Conservation (phyloP, 2,888 invertebrate species). For the Athetis lepigone region DNA sequence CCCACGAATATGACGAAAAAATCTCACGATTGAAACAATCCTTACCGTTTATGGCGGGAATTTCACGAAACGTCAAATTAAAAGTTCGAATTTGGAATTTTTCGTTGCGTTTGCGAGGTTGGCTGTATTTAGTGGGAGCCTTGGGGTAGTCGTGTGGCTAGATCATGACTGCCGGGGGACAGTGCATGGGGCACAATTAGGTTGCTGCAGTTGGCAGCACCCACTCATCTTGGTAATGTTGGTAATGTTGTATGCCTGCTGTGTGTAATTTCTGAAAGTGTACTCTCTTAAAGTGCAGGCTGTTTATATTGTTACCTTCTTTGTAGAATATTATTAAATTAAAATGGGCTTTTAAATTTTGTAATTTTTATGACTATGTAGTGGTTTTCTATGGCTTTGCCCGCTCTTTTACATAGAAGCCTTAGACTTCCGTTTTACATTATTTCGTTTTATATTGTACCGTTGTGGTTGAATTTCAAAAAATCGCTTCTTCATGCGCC, state of each 20-base stretch:
- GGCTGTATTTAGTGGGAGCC: slow-evolving; percentile 66
- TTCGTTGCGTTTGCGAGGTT: slow-evolving; percentile 51
- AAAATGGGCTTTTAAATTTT: slow-evolving; percentile 18
- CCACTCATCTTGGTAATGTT: slow-evolving; percentile 61
- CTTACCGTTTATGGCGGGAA: slow-evolving; percentile 62
- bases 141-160: slow-evolving; percentile 68
- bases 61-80: slow-evolving; percentile 68
- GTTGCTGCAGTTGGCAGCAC: slow-evolving; percentile 65
- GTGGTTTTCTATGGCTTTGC: too few species aligned
- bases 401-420: too few species aligned
- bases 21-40: slow-evolving; percentile 65
- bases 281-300: slow-evolving; percentile 44
- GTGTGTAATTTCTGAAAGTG: slow-evolving; percentile 52
- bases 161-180: slow-evolving; percentile 80
- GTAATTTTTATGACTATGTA: neutral
- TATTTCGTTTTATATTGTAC: too few species aligned
- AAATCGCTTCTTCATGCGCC: too few species aligned
- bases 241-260: slow-evolving; percentile 61
- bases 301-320: slow-evolving; percentile 49
- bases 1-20: slow-evolving; percentile 66
- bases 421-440: too few species aligned
- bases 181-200: slow-evolving; percentile 75
- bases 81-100: slow-evolving; percentile 56
- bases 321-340: slow-evolving; percentile 6
- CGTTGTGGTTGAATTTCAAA: too few species aligned